Base-by-base conservation (phyloP, 1,140 invertebrate genomes). In the Paramacrobiotus metropolitanus region DNA sequence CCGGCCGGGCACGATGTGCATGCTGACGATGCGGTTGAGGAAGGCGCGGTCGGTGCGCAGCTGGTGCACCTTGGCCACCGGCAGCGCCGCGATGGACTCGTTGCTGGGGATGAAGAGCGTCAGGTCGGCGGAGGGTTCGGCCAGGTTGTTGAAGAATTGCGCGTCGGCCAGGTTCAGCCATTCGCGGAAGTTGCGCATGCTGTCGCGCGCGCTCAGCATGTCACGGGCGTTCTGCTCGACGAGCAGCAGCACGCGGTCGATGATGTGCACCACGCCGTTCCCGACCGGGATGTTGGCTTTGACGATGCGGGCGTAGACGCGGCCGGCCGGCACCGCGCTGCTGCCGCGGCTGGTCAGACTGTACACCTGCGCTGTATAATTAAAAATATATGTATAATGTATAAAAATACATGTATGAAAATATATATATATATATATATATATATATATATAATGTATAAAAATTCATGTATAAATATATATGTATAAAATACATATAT, bases 211-310 rank as follows among this genome's bases (percentile, higher is more conserved):
- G 40, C 86, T 80, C 31, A 92, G 72, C 67, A 90, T 87, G 67
- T 90, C 80, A 63, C 80, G 80, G 44, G 91, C 81, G 2, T 82
- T 84, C 15, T 81, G 83, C 67, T 90, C 86, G 30, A 90, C 83
- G 34, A 91, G 81, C 82, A 91, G 88, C 1, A 93, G 75, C 0
- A 87, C 87, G 63, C 85, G 79, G 63, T 86, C 83, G 66, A 92
- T 92, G 29, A 93, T 77, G 75, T 93, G 89, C 1, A 92, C 81
- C 0, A 92, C 87, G 9, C 89, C 88, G 69, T 92, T 92, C 68
- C 81, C 81, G 2, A 92, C 85, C 0, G 88, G 87, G 65, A 93
- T 91, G 72, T 93, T 91, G n/a, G 82, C 83, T 70, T 82, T 82
- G 1, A 89, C 79, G 62, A 93, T 86, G 71, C 88, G 83, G 1